Conservation (phyloP, 2,797 vertebrate genomes). For the Mastacembelus armatus region DNA sequence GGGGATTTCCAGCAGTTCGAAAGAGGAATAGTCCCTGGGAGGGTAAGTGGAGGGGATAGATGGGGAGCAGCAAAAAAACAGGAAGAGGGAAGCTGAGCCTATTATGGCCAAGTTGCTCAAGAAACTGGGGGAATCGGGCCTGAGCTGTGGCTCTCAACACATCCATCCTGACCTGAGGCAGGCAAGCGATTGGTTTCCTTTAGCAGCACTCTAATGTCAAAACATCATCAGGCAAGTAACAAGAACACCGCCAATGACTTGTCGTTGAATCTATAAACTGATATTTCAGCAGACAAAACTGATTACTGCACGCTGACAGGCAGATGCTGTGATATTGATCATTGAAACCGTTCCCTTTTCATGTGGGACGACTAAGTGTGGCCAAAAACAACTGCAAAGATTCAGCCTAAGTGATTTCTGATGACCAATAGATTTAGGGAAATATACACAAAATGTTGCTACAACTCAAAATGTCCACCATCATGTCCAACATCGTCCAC, state of each 20-base stretch:
- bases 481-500: conserved; percentile 62
- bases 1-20: conserved; percentile 75
- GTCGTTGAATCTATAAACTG: conserved; percentile 62
- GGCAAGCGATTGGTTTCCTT: conserved; percentile 65
- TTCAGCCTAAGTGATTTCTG: conserved; percentile 68
- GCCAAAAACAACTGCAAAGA: conserved; percentile 69
- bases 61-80: conserved; percentile 57
- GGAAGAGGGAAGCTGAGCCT: conserved; percentile 44
- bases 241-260: conserved; percentile 55
- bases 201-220: conserved; percentile 60
- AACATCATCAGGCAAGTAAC: conserved; percentile 64
- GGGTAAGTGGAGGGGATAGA: conserved; percentile 47
- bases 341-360: conserved; percentile 50
- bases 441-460: conserved; percentile 65
- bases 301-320: conserved; percentile 66
- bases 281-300: conserved; percentile 65
- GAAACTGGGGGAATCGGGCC: conserved; percentile 67
- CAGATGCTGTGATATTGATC: conserved; percentile 57
- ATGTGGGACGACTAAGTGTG: conserved; percentile 61
- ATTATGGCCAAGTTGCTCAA: conserved; percentile 58
- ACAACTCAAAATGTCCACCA: conserved; percentile 64
- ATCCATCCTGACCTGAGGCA: conserved; percentile 70
- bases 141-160: conserved; percentile 68
- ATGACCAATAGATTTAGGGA: conserved; percentile 65
- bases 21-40: conserved; percentile 70